A percentile compares a stretch with the other conserved stretches of the same genome.
phyloP scores from a whole-genome alignment of 2,888 invertebrate species.

The Watsonalla cultraria region DNA sequence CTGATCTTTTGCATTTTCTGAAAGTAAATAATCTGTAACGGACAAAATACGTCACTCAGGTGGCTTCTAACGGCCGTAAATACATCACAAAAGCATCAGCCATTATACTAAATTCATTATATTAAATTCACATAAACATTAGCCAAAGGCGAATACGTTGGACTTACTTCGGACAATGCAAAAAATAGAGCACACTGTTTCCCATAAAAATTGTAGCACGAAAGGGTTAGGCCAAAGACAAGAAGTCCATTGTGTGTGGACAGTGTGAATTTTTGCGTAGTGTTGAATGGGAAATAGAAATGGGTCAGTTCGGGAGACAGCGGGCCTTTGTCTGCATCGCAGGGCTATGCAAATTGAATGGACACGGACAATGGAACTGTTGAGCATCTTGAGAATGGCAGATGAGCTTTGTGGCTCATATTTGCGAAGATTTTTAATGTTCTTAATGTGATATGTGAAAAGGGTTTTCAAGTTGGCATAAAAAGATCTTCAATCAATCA shows the following conservation, averaged over 20 bases:
- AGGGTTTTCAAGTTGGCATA: no score
- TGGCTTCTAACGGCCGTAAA: constrained; percentile 61
- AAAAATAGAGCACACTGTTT: constrained; percentile 73
- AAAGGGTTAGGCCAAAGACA: constrained; percentile 56
- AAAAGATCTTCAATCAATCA: no score
- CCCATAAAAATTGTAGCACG: constrained; percentile 70
- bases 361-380: constrained; percentile 45
- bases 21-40: constrained; percentile 8
- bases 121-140: constrained; percentile 65
- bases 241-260: constrained; percentile 54
- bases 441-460: no score
- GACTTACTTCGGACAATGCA: constrained; percentile 68
- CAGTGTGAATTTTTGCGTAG: constrained; percentile 72
- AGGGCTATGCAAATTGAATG: constrained; percentile 66
- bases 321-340: constrained; percentile 55
- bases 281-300: constrained; percentile 53
- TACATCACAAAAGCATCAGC: constrained; percentile 31
- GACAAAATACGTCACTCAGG: constrained; percentile 14
- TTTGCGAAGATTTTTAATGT: no score
- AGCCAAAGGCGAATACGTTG: constrained; percentile 67
- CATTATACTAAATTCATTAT: constrained; percentile 46
- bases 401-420: not conserved
- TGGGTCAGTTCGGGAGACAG: constrained; percentile 67
- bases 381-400: constrained; percentile 35
- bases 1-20: not conserved